Evolutionary conservation across 2,113 vertebrate species (phyloP), one percentile per base, ranked within the genome.

Genomic region (Pan troglodytes): DNA sequence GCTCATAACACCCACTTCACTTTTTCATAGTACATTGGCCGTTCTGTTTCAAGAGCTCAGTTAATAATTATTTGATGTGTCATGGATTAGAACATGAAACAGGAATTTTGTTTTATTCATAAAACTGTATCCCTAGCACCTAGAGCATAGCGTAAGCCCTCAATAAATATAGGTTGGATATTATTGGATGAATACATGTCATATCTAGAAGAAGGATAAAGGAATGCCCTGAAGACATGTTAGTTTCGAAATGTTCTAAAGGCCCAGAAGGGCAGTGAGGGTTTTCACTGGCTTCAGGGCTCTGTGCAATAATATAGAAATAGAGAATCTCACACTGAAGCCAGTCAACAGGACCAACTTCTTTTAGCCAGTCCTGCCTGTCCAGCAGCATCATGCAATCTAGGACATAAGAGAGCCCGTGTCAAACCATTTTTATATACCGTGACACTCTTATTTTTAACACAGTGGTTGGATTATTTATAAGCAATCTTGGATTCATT

Each of bases 391-490:
- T 25, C 59, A 9, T 7, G 6, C n/a, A 48, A 25, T 12, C 2
- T 8, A 9, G 43, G 17, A 35, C 0, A 0, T 6, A 1, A 30
- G 10, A 59, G 45, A n/a, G 10, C 25, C 9, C 5, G 0, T 2
- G 12, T 40, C 57, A 30, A 0, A 73, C 76, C 57, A 8, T 55
- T 64, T 87, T 68, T 25, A 9, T 35, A 38, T 4, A 2, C 57
- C 11, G 0, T 5, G 11, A 17, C 13, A 38, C 16, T 52, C 0
- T 38, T 30, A 32, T 76, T 73, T 70, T 48, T 68, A 38, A 67
- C 45, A 2, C 5, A 16, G 30, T 7, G 32, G 18, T 55, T 72
- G 43, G 55, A 11, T 87, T 80, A 22, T 45, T 45, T 9, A 20
- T 5, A 86, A 6, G n/a, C 64, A 22, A 13, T 45, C 32, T 73